Conservation (phyloP, 2,888 invertebrate genomes). For the Tiliacea citrago region DNA sequence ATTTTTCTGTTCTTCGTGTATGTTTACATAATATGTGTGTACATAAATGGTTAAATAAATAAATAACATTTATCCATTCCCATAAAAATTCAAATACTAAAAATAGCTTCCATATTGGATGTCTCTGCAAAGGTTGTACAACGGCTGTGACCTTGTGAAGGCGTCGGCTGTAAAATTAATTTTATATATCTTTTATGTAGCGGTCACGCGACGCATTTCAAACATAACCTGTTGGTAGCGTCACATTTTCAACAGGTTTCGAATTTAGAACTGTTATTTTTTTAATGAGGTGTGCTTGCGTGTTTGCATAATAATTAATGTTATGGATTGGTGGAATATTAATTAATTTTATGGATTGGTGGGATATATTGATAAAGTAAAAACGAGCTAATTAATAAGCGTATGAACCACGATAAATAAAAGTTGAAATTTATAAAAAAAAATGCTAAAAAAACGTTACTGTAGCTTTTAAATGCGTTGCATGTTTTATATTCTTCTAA, state of each 20-base stretch:
- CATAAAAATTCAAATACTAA: constrained; percentile 22
- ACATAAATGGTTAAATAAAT: no score
- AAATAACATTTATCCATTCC: background rate
- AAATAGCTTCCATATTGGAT: constrained; percentile 40
- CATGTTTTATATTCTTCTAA: background rate
- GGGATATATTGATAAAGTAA: constrained; percentile 7
- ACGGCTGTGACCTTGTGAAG: constrained; percentile 51
- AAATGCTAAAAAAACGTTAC: background rate
- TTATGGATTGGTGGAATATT: constrained; percentile 3
- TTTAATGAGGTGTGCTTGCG: constrained; percentile 25
- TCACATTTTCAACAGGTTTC: constrained; percentile 49
- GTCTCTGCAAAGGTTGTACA: constrained; percentile 22
- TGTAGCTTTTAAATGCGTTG: background rate
- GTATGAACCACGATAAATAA: background rate
- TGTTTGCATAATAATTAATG: constrained; percentile 20
- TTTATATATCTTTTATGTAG: constrained; percentile 50
- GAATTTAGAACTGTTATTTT: constrained; percentile 35
- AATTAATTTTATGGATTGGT: background rate
- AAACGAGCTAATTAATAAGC: background rate
- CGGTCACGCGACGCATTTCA: constrained; percentile 55
- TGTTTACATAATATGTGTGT: no score
- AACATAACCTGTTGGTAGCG: constrained; percentile 55
- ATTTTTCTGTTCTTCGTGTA: no score
- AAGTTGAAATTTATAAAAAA: background rate
- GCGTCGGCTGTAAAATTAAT: constrained; percentile 43